Conservation (phyloP, 2,113 vertebrate species). For the Eonycteris spelaea region DNA sequence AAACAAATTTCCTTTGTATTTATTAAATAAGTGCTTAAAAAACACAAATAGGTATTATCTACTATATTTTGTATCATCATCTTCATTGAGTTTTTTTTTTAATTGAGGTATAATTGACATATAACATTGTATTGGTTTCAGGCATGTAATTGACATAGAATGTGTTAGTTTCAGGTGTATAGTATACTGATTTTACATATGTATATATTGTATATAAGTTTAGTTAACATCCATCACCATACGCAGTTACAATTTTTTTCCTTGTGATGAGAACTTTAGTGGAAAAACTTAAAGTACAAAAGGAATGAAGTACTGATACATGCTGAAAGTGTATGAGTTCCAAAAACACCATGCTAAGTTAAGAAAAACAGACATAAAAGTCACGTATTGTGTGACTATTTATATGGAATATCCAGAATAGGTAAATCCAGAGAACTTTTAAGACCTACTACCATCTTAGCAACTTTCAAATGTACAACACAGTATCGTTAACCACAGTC, state of each 20-base stretch:
- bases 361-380: background rate
- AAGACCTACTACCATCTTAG: background rate
- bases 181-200: background rate
- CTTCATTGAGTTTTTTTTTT: background rate
- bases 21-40: conserved; percentile 28
- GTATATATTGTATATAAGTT: background rate
- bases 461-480: background rate
- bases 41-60: background rate
- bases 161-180: background rate
- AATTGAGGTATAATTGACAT: background rate
- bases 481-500: background rate
- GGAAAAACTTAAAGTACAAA: background rate
- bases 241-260: background rate
- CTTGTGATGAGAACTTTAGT: background rate
- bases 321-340: background rate
- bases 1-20: background rate
- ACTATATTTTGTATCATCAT: background rate
- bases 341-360: background rate
- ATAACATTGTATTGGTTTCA: background rate
- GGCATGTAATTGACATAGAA: no score
- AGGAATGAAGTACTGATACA: background rate
- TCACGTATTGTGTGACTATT: background rate
- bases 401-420: background rate
- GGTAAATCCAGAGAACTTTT: background rate
- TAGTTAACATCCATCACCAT: background rate